Evolutionary conservation across 2,888 invertebrate genomes (phyloP).

Genomic region (Phymatocera aterrima): DNA sequence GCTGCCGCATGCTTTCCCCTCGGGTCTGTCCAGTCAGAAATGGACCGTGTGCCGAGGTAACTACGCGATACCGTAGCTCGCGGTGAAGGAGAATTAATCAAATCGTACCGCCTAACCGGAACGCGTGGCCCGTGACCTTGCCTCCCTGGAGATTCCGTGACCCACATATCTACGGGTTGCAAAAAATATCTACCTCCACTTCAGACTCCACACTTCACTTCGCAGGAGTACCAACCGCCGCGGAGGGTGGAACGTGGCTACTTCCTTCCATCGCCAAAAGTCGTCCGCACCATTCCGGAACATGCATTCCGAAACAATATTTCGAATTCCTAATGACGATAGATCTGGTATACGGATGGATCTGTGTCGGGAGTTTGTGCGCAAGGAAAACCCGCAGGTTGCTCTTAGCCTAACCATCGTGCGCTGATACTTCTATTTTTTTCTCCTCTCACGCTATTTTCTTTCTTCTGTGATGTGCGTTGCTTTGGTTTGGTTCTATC

Average conservation of each 20-base stretch:
- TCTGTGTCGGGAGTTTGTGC: neutral
- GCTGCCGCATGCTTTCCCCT: no score
- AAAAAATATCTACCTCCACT: neutral
- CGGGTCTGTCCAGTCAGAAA: constrained; percentile 17
- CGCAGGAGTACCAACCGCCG: no score
- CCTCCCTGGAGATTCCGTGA: constrained; percentile 29
- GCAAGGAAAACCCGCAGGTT: no score
- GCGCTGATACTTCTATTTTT: neutral
- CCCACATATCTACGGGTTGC: neutral
- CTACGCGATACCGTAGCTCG: neutral
- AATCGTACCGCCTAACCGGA: neutral
- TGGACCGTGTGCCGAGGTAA: neutral
- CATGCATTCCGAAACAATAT: no score
- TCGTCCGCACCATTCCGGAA: neutral
- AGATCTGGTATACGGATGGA: neutral
- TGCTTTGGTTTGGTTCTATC: neutral
- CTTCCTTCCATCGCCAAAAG: neutral
- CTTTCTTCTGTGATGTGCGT: neutral
- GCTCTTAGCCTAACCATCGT: constrained; percentile 1
- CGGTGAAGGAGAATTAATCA: constrained; percentile 40
- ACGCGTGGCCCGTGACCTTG: neutral
- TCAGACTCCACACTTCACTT: neutral
- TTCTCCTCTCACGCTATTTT: neutral
- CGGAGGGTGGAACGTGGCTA: neutral
- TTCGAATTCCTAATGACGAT: neutral